Evolutionary conservation across 2,113 vertebrate genomes (phyloP).

Genomic region (Oenanthe melanoleuca): DNA sequence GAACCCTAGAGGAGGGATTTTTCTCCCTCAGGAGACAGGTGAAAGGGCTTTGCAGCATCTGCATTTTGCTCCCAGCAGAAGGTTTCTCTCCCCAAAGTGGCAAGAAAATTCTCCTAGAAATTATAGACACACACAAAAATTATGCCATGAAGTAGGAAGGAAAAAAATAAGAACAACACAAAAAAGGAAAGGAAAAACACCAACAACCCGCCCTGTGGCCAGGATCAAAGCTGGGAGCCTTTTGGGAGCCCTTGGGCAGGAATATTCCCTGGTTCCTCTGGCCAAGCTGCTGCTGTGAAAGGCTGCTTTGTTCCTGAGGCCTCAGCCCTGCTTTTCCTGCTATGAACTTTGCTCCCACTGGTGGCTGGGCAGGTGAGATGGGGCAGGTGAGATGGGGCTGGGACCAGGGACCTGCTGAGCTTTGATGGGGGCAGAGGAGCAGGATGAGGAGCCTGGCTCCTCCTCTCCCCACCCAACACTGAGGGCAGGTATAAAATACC

Average conservation of each 20-base stretch:
- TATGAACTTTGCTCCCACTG: rapidly evolving
- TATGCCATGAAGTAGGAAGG: neutral
- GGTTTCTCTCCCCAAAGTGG: neutral
- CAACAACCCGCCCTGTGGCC: neutral
- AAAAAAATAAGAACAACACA: neutral
- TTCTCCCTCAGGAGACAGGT: neutral
- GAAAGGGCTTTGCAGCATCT: rapidly evolving
- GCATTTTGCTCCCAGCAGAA: neutral
- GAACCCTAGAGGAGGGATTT: neutral
- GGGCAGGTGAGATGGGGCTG: neutral
- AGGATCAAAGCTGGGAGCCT: conserved; percentile 31
- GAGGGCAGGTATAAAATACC: neutral
- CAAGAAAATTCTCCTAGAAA: neutral
- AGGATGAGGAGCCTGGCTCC: neutral
- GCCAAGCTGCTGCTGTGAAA: conserved; percentile 24
- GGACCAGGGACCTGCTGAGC: rapidly evolving
- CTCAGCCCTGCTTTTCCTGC: neutral
- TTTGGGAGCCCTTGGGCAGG: neutral
- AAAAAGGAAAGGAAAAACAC: neutral
- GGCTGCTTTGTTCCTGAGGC: conserved; percentile 12
- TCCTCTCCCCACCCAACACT: rapidly evolving
- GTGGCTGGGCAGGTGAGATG: neutral
- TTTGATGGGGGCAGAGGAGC: neutral
- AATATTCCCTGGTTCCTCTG: neutral
- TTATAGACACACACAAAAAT: neutral